Percentiles rank a stretch among this genome's conserved stretches.
Conservation (phyloP, 2,888 invertebrate species). For the Octodonta nipae region DNA sequence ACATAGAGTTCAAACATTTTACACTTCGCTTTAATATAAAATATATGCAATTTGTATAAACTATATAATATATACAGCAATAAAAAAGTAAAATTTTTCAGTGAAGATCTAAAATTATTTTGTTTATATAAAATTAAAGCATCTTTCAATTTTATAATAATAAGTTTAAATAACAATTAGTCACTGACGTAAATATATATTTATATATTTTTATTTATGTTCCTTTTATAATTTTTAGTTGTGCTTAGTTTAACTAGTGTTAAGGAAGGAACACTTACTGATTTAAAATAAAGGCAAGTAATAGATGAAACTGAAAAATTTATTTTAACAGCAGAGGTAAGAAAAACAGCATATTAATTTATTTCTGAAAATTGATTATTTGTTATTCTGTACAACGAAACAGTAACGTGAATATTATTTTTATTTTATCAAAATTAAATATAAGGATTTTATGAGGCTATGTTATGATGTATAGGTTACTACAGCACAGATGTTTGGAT, state of each 20-base stretch:
- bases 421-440: too few species aligned
- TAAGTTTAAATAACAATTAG: constrained; percentile 11
- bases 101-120: constrained; percentile 6
- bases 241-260: constrained; percentile 14
- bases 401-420: too few species aligned
- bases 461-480: too few species aligned
- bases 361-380: too few species aligned
- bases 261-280: neutral
- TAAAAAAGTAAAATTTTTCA: constrained; percentile 9
- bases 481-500: too few species aligned
- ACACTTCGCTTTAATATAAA: constrained; percentile 3
- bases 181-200: constrained; percentile 14
- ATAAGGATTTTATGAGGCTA: too few species aligned
- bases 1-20: constrained; percentile 4
- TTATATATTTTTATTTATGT: constrained; percentile 7
- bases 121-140: constrained; percentile 10
- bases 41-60: constrained; percentile 4
- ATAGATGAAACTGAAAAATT: too few species aligned
- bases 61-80: constrained; percentile 9
- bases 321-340: too few species aligned
- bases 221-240: constrained; percentile 6
- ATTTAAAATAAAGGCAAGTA: too few species aligned
- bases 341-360: too few species aligned
- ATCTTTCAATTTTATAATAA: constrained; percentile 9
- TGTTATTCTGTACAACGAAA: too few species aligned